phyloP scores from a whole-genome alignment of 2,113 vertebrate genomes.

The Grantiella picta region DNA sequence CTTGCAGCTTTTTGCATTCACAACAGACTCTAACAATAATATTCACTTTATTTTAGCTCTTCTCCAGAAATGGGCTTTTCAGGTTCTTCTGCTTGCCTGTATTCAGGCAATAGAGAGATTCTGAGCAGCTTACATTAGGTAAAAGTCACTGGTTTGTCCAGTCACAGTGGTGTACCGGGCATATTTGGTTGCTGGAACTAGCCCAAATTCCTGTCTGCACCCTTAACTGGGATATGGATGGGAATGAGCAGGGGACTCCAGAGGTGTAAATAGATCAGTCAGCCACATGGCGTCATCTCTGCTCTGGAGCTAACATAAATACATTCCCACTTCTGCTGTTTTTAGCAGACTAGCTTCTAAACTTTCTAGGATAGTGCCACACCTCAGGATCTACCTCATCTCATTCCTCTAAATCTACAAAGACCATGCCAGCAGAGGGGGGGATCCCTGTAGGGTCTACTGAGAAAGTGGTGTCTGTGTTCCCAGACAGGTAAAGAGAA shows the following conservation, averaged over 20 bases:
- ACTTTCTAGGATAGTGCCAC: not conserved
- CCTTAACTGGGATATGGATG: not conserved
- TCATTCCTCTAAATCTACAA: not conserved
- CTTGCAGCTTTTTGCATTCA: not conserved
- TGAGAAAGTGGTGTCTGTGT: not conserved
- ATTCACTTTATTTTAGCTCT: not conserved
- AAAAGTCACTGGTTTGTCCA: not conserved
- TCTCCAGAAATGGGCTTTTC: not conserved
- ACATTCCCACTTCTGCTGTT: not conserved
- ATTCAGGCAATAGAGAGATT: not conserved
- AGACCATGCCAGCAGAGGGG: not conserved
- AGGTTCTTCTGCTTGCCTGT: not conserved
- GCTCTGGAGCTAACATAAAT: not conserved
- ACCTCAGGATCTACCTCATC: not conserved
- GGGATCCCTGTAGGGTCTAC: not conserved
- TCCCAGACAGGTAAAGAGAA: not conserved
- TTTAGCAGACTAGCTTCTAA: not conserved
- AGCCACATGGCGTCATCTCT: constrained; percentile 44
- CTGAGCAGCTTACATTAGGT: not conserved
- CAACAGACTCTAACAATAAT: not conserved
- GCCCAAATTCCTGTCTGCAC: constrained; percentile 3
- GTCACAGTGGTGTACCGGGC: not conserved
- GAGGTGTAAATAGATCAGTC: constrained; percentile 50
- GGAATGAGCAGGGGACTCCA: not conserved
- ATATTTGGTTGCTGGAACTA: not conserved